Evolutionary conservation across 1,140 invertebrate genomes (phyloP).

Genomic region (Eurosta solidaginis): DNA sequence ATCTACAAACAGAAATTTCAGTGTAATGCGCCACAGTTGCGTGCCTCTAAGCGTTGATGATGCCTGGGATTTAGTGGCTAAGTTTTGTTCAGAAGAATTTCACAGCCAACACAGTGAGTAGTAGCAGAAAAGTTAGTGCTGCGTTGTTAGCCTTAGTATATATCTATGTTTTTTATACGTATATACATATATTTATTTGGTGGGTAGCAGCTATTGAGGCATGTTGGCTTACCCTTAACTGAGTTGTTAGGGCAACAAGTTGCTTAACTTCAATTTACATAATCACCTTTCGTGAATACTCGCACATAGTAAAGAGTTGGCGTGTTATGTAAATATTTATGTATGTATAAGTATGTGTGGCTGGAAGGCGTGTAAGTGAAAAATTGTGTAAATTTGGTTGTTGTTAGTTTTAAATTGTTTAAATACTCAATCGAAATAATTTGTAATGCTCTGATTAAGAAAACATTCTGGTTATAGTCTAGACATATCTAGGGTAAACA

Average conservation of each 20-base stretch:
- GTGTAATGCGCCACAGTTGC: not conserved
- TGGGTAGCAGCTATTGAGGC: not conserved
- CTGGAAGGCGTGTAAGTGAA: not conserved
- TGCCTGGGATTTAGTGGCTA: slow-evolving; percentile 4
- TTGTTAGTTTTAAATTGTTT: not conserved
- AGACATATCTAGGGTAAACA: too few species aligned
- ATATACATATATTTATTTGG: too few species aligned
- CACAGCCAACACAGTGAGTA: too few species aligned
- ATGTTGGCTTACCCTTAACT: not conserved
- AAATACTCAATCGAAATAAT: too few species aligned
- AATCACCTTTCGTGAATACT: not conserved
- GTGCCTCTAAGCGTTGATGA: slow-evolving; percentile 25
- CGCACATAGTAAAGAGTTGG: not conserved
- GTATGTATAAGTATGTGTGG: not conserved
- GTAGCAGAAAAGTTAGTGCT: not conserved
- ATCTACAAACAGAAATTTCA: not conserved
- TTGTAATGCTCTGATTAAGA: too few species aligned
- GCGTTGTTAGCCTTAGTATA: not conserved
- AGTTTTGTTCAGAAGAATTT: not conserved
- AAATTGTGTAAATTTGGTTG: not conserved
- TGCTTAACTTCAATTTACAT: not conserved
- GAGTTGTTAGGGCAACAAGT: slow-evolving; percentile 20
- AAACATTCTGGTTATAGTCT: too few species aligned
- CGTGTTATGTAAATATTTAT: slow-evolving; percentile 14
- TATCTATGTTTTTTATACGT: not conserved